These are phyloP conservation scores for Tachyglossus aculeatus DNA, from an alignment of 2,797 vertebrate species.

Conservation along the genomic window DNA sequence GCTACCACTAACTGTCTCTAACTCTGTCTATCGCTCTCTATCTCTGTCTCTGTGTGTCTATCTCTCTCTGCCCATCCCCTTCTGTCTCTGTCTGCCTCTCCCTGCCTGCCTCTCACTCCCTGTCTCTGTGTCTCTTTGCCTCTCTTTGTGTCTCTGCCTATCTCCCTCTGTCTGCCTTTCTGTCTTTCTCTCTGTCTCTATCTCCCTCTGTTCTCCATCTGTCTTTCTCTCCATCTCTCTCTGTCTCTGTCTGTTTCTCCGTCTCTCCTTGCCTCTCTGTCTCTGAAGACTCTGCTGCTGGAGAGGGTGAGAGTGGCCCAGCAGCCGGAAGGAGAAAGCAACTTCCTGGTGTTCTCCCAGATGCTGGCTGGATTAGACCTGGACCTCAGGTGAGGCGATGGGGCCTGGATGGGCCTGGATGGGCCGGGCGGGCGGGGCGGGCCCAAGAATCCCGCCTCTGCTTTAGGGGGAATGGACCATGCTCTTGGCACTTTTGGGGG, in stretches of 20 bases:
- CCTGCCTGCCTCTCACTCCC: too few species aligned
- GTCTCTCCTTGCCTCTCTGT: fast-evolving
- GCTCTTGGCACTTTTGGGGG: not conserved
- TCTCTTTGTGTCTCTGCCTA: too few species aligned
- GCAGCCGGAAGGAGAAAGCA: constrained; percentile 82
- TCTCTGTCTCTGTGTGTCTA: too few species aligned
- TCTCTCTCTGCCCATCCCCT: too few species aligned
- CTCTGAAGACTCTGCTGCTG: constrained; percentile 88
- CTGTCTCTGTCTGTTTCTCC: not conserved
- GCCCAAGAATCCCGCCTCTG: not conserved
- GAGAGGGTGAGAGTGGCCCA: constrained; percentile 84
- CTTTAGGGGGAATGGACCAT: not conserved
- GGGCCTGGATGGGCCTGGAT: fast-evolving
- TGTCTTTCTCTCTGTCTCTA: too few species aligned
- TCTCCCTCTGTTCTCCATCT: too few species aligned
- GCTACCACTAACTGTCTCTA: too few species aligned
- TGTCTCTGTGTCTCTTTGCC: too few species aligned
- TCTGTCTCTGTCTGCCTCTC: too few species aligned
- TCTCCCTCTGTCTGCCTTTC: too few species aligned
- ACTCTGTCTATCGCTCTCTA: too few species aligned
- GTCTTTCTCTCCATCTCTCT: fast-evolving
- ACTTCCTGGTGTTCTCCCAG: constrained; percentile 89
- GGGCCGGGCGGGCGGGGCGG: not conserved
- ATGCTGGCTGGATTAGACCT: constrained; percentile 86
- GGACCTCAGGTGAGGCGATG: constrained; percentile 84